Base-by-base conservation (phyloP, 2,113 vertebrate species). In the Lucifuga dentata region DNA sequence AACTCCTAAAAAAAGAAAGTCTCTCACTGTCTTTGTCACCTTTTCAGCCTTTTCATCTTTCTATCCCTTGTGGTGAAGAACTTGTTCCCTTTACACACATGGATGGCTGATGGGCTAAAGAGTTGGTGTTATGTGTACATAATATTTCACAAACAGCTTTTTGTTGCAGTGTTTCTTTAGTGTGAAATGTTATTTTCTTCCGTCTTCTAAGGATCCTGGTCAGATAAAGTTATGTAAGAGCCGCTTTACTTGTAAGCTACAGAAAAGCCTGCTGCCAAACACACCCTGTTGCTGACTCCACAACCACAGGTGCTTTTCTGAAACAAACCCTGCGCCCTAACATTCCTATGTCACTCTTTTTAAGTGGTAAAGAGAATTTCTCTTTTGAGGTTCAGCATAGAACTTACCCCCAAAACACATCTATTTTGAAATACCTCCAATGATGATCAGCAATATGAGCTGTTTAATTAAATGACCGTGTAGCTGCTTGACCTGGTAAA, bases 31-130 rank as follows among this genome's bases (percentile, higher is more conserved):
- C 46, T 36, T n/a, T 50, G 26, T 62, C 49, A 53, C 60, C 66
- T 57, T 55, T 35, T 68, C 62, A 56, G 12, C 59, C 23, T 51
- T 66, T 66, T 68, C 21, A 69, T 69, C 33, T 78, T 13, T 29
- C 2, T 10, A 24, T 68, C 46, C 8, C 61, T 64, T 8, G 1
- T 24, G 50, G 81, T 35, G 23, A 11, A 40, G 1, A 1, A 19
- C 12, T 44, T 11, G 10, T 19, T 59, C n/a, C 23, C 20, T 46
- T 50, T 20, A 43, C 39, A 20, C 13, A 21, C 13, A 52, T 3
- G 39, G 17, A 56, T 44, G 45, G n/a, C 5, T 24, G 45, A 58
- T 12, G 7, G 57, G 29, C 40, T 3, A 5, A 33, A 3, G 3
- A 8, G 0, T 8, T 15, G 7, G 5, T 16, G 43, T 66, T 58